phyloP scores from a whole-genome alignment of 1,140 invertebrate species.

The Leptonema lineaticorne region DNA sequence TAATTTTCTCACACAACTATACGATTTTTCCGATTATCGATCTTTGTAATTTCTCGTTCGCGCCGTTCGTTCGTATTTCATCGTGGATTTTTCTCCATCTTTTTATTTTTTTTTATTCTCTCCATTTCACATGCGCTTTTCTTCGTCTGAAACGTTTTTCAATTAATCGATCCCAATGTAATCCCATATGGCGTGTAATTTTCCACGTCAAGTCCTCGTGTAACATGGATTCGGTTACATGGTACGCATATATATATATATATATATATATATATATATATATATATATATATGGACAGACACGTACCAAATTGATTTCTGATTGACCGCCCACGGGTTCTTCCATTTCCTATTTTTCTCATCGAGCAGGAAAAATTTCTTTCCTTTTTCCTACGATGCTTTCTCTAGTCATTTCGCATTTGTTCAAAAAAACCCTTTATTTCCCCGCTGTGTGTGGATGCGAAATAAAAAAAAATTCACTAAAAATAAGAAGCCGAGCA shows the following conservation, averaged over 20 bases:
- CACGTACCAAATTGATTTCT: slow-evolving; percentile 23
- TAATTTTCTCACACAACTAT: too few species aligned
- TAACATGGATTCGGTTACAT: neutral
- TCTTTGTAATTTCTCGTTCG: too few species aligned
- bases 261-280: neutral
- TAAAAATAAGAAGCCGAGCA: neutral
- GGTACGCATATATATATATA: neutral
- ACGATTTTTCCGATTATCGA: too few species aligned
- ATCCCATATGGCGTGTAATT: too few species aligned
- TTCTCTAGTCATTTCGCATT: too few species aligned
- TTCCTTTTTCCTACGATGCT: too few species aligned
- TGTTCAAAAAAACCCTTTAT: too few species aligned
- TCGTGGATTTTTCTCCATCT: neutral
- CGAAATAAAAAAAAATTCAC: neutral
- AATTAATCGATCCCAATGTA: neutral
- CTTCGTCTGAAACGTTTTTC: too few species aligned
- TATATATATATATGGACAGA: neutral
- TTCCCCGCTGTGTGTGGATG: too few species aligned
- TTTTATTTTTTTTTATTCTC: neutral
- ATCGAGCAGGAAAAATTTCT: too few species aligned
- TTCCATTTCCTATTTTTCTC: neutral
- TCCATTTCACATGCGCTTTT: too few species aligned
- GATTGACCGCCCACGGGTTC: slow-evolving; percentile 13
- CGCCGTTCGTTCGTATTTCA: too few species aligned
- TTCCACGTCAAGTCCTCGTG: neutral